Evolutionary conservation across 2,113 vertebrate genomes (phyloP).

Genomic region (Pongo pygmaeus): DNA sequence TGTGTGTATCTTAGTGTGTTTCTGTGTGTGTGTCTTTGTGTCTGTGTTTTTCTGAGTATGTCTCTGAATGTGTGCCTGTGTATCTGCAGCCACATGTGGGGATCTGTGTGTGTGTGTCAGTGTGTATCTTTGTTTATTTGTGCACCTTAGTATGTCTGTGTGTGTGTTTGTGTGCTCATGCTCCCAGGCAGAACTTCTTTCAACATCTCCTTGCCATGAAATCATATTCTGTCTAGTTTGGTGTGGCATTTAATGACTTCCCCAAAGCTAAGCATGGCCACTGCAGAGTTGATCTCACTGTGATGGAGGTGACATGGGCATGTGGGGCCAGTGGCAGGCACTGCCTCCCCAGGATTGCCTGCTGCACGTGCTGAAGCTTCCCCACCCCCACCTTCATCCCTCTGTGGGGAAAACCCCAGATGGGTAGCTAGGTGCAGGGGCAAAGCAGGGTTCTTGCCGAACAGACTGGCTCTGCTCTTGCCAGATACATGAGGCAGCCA

Average conservation of each 20-base stretch:
- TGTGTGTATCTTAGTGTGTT: background rate
- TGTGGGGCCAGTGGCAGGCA: background rate
- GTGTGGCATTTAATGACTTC: slow-evolving; percentile 78
- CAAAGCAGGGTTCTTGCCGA: background rate
- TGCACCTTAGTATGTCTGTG: background rate
- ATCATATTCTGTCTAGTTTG: slow-evolving; percentile 72
- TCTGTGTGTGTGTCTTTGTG: background rate
- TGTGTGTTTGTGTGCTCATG: background rate
- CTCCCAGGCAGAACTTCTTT: slow-evolving; percentile 44
- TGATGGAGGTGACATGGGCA: slow-evolving; percentile 54
- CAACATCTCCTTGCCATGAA: slow-evolving; percentile 48
- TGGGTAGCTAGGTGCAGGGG: background rate
- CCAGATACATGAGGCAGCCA: background rate
- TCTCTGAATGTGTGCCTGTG: background rate
- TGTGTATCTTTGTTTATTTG: background rate
- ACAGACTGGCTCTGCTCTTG: background rate
- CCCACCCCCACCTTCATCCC: background rate
- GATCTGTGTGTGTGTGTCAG: background rate
- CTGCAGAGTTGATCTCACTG: slow-evolving; percentile 78
- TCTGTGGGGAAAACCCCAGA: background rate
- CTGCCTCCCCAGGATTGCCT: background rate
- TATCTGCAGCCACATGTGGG: background rate
- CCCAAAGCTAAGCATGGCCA: slow-evolving; percentile 82
- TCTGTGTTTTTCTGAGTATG: background rate
- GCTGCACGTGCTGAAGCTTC: background rate